Percentiles rank a stretch among this genome's conserved stretches.
Evolutionary conservation across 2,797 vertebrate genomes (phyloP).

Genomic region (Vespertilio murinus): DNA sequence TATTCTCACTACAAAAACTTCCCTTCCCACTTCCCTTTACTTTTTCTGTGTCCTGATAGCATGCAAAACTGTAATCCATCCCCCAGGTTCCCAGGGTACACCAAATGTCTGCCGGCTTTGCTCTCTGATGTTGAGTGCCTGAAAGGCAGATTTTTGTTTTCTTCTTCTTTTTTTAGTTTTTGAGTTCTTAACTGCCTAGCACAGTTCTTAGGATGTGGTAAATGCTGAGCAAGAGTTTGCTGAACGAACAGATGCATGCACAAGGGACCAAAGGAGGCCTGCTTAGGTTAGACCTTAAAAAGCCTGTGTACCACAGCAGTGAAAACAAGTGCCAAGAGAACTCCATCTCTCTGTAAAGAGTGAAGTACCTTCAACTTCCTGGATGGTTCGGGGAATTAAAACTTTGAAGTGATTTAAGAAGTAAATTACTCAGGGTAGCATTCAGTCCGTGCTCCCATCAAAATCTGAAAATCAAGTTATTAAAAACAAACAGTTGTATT

Average conservation of each 20-base stretch:
- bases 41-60: background rate
- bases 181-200: background rate
- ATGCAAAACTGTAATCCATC: conserved; percentile 32
- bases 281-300: background rate
- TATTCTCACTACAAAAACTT: conserved; percentile 33
- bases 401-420: background rate
- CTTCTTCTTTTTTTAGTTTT: background rate
- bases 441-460: background rate
- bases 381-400: background rate
- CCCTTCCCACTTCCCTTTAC: background rate
- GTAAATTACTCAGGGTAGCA: background rate
- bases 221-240: conserved; percentile 23
- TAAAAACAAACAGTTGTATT: background rate
- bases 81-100: background rate
- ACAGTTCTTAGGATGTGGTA: background rate
- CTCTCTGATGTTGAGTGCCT: conserved; percentile 36
- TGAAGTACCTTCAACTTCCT: background rate
- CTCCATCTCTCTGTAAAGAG: conserved; percentile 13
- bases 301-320: background rate
- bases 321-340: conserved; percentile 7
- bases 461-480: background rate
- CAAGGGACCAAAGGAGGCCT: background rate
- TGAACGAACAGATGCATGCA: background rate
- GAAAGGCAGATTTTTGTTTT: background rate
- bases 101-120: conserved; percentile 25